Conservation (phyloP, 2,888 invertebrate genomes). For the Polydrusus pterygomalis region DNA sequence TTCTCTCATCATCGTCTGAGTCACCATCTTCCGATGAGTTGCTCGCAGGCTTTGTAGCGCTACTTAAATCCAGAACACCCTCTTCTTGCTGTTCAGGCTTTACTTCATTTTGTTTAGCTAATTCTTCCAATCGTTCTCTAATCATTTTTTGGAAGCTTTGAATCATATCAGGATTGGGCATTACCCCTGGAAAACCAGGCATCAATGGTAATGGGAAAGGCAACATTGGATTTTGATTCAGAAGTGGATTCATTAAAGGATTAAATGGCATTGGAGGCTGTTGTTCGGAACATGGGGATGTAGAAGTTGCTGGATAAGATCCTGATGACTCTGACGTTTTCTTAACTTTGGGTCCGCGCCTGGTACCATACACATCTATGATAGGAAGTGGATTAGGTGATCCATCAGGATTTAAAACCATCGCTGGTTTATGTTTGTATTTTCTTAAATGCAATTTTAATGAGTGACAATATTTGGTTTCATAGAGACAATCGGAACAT, state of each 20-base stretch:
- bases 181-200: conserved; percentile 51
- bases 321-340: conserved; percentile 39
- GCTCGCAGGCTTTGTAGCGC: conserved; percentile 62
- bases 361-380: conserved; percentile 93
- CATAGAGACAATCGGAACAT: conserved; percentile 95
- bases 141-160: conserved; percentile 59
- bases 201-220: conserved; percentile 62
- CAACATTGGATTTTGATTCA: conserved; percentile 56
- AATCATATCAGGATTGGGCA: conserved; percentile 63
- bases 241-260: conserved; percentile 57
- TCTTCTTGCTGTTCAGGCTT: conserved; percentile 47
- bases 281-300: conserved; percentile 37
- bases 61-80: conserved; percentile 77
- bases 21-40: conserved; percentile 61
- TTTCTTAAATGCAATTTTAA: conserved; percentile 95
- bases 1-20: conserved; percentile 70
- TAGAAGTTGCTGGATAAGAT: conserved; percentile 11
- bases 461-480: conserved; percentile 98
- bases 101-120: conserved; percentile 37
- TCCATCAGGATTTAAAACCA: conserved; percentile 92
- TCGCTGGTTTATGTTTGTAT: conserved; percentile 91
- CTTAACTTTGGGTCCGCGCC: conserved; percentile 86
- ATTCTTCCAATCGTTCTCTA: conserved; percentile 49
- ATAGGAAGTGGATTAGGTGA: conserved; percentile 90
- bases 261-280: conserved; percentile 47